Evolutionary conservation across 1,140 invertebrate species (phyloP).

Genomic region (Chlorops oryzae): DNA sequence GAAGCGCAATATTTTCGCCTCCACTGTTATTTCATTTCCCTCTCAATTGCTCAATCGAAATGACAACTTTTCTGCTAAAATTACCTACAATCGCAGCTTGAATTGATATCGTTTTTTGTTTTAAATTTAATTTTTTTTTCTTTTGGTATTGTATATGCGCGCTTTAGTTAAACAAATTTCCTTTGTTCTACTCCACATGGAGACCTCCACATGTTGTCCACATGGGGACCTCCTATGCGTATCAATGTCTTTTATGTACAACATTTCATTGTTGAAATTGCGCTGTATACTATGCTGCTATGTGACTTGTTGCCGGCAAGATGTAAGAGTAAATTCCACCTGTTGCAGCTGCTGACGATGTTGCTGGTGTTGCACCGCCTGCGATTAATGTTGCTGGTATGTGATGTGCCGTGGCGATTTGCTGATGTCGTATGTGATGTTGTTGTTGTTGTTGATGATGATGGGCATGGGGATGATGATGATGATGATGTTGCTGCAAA

Average conservation of each 20-base stretch:
- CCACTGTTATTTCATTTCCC: not conserved
- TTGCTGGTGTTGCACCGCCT: constrained; percentile 12
- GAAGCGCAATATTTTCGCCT: too few relatives aligned
- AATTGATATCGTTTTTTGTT: too few relatives aligned
- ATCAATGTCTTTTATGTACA: not conserved
- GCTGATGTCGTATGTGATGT: constrained; percentile 5
- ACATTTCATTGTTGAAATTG: not conserved
- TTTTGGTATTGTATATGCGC: not conserved
- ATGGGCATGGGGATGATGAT: constrained; percentile 22
- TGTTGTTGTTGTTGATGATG: constrained; percentile 21
- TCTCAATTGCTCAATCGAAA: not conserved
- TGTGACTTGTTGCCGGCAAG: constrained; percentile 37
- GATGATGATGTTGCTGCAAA: constrained; percentile 14
- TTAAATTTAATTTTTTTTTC: not conserved
- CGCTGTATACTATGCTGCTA: constrained; percentile 30
- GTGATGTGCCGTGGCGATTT: constrained; percentile 19
- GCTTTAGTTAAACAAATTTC: not conserved
- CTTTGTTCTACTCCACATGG: not conserved
- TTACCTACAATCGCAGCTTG: too few relatives aligned
- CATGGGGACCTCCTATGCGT: not conserved
- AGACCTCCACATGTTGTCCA: not conserved
- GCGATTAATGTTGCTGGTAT: constrained; percentile 19
- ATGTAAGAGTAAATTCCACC: constrained; percentile 41
- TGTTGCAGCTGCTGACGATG: constrained; percentile 19
- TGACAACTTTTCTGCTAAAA: too few relatives aligned